A percentile compares a stretch with the other conserved stretches of the same genome.
phyloP scores from a whole-genome alignment of 2,888 invertebrate species.

The Drosophila neotestacea region DNA sequence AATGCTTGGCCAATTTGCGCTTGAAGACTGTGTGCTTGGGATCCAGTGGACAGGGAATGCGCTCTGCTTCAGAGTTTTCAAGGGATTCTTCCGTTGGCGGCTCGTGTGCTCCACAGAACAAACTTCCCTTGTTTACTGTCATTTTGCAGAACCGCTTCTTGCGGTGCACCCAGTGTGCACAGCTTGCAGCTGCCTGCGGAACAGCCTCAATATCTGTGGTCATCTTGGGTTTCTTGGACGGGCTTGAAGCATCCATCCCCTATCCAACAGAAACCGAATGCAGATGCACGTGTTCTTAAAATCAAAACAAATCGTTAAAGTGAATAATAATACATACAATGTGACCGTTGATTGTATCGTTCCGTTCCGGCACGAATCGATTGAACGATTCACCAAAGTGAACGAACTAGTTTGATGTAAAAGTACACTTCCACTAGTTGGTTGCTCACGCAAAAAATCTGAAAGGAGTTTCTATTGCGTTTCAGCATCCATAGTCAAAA shows the following conservation, averaged over 20 bases:
- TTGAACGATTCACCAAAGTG: too few relatives aligned
- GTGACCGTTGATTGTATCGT: slow-evolving; percentile 1
- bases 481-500: too few relatives aligned
- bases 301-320: not conserved
- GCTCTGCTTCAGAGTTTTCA: slow-evolving; percentile 74
- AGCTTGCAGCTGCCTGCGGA: slow-evolving; percentile 82
- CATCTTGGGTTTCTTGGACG: slow-evolving; percentile 69
- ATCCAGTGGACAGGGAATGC: slow-evolving; percentile 91
- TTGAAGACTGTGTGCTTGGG: slow-evolving; percentile 90
- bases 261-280: not conserved
- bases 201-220: slow-evolving; percentile 1
- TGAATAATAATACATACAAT: not conserved
- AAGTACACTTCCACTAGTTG: too few relatives aligned
- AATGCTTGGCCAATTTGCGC: slow-evolving; percentile 89
- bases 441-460: too few relatives aligned
- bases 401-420: too few relatives aligned
- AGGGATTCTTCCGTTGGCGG: slow-evolving; percentile 63
- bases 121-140: slow-evolving; percentile 89
- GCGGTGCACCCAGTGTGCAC: slow-evolving; percentile 88
- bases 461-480: too few relatives aligned
- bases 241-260: slow-evolving; percentile 42
- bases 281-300: slow-evolving; percentile 21
- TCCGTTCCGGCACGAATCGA: too few relatives aligned
- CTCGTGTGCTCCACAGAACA: slow-evolving; percentile 91
- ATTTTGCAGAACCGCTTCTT: slow-evolving; percentile 92